Base-by-base conservation (phyloP, 2,888 invertebrate species). In the Ypsolopha scabrella region DNA sequence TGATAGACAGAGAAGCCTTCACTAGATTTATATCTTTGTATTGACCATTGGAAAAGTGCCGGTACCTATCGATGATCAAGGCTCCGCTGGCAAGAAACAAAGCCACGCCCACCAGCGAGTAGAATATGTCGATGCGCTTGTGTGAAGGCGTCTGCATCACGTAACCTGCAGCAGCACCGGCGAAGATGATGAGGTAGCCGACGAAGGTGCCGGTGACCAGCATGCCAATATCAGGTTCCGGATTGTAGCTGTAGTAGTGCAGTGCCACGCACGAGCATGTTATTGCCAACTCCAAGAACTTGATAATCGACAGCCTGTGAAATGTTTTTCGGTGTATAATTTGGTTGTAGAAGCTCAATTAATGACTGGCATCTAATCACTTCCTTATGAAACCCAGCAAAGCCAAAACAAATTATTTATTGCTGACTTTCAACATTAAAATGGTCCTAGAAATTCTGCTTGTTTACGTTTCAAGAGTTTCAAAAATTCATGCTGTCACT, bases 121-220 rank as follows among this genome's bases (percentile, higher is more conserved):
- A 94, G 87, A 93, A 94, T 48, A 94, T 90, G 62, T 94, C 94
- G 58, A 94, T 90, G 61, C 92, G 89, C 65, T 91, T 91, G 73
- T 91, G 92, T 43, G 92, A 88, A 1, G 92, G 91, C 0, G 92
- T 91, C 65, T 91, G 90, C 90, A 93, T 90, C 47, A 94, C 48
- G 61, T 90, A 90, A 51, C 93, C 94, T 60, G 91, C 91, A 64
- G 92, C 91, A 36, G 92, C 89, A 38, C 92, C 93, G 10, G 91
- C 82, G 51, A 93, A 89, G 62, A 93, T 91, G 58, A 93, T 90
- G 56, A 93, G 88, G 69, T 87, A 94, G 38, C 94, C 94, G 43
- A 92, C 88, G 70, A 92, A 93, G 46, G 93, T 92, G 51, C 92
- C 92, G 13, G 91, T 90, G 37, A 91, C 90, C 62, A 94, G 71